Conservation (phyloP, 2,113 vertebrate species). For the Columbina picui region DNA sequence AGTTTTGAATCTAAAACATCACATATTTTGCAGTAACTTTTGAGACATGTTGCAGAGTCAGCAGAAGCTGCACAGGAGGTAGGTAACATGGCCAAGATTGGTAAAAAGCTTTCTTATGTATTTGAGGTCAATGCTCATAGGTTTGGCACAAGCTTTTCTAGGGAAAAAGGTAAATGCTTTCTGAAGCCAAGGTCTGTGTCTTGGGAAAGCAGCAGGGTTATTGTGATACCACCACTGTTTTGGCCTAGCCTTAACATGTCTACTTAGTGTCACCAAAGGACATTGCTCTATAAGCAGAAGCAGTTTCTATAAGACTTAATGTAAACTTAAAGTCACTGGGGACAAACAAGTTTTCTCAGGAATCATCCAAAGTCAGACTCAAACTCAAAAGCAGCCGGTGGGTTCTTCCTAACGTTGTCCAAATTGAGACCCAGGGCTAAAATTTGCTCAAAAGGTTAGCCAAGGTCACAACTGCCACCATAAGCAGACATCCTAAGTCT, state of each 20-base stretch:
- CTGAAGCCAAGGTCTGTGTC: background rate
- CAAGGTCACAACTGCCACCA: rapidly evolving
- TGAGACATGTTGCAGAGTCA: background rate
- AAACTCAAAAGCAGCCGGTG: background rate
- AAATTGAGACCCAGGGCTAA: background rate
- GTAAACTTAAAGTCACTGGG: background rate
- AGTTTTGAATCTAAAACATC: background rate
- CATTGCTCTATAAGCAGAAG: background rate
- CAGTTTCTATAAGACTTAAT: background rate
- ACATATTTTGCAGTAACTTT: background rate
- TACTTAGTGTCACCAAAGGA: background rate
- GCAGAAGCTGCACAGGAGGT: background rate
- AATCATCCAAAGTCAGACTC: background rate
- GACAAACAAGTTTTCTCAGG: background rate
- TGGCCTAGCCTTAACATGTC: background rate
- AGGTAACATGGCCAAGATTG: background rate
- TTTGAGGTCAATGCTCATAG: background rate
- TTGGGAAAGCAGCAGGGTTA: background rate
- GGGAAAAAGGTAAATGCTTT: background rate
- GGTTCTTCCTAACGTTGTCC: background rate
- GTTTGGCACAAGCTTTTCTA: background rate
- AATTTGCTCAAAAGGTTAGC: background rate
- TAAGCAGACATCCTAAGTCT: background rate
- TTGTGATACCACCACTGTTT: background rate
- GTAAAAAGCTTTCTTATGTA: background rate